Conservation (phyloP, 2,888 invertebrate species). For the Zygothrica quintamaculata region DNA sequence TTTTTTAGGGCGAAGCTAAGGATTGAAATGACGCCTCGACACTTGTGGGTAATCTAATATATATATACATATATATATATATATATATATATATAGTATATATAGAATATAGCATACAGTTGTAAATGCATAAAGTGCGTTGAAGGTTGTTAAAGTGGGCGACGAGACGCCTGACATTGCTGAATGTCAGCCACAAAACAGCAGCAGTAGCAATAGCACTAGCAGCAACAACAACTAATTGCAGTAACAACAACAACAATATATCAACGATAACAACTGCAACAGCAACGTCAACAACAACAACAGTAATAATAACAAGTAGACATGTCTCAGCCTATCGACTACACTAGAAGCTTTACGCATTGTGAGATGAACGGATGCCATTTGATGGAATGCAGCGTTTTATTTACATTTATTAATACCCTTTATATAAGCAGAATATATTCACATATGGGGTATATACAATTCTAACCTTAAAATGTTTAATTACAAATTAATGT, state of each 20-base stretch:
- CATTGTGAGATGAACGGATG: conserved; percentile 21
- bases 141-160: conserved; percentile 53
- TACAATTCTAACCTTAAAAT: too few relatives aligned
- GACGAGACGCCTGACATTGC: conserved; percentile 70
- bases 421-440: neutral
- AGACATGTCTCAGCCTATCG: conserved; percentile 19
- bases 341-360: conserved; percentile 13
- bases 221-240: conserved; percentile 18
- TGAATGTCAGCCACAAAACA: conserved; percentile 65
- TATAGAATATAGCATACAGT: conserved; percentile 10
- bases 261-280: conserved; percentile 13
- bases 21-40: conserved; percentile 47
- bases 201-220: conserved; percentile 18
- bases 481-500: too few relatives aligned
- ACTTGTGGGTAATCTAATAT: conserved; percentile 56
- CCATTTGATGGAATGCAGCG: conserved; percentile 23
- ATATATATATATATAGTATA: neutral
- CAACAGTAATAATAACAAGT: conserved; percentile 7
- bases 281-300: conserved; percentile 21
- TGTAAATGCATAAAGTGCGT: conserved; percentile 41
- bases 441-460: too few relatives aligned
- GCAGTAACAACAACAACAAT: conserved; percentile 13
- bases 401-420: conserved; percentile 12
- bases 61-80: neutral
- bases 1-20: conserved; percentile 50